A percentile compares a stretch with the other conserved stretches of the same genome.
phyloP scores from a whole-genome alignment of 2,797 vertebrate genomes.

The Anisognathus igniventris region DNA sequence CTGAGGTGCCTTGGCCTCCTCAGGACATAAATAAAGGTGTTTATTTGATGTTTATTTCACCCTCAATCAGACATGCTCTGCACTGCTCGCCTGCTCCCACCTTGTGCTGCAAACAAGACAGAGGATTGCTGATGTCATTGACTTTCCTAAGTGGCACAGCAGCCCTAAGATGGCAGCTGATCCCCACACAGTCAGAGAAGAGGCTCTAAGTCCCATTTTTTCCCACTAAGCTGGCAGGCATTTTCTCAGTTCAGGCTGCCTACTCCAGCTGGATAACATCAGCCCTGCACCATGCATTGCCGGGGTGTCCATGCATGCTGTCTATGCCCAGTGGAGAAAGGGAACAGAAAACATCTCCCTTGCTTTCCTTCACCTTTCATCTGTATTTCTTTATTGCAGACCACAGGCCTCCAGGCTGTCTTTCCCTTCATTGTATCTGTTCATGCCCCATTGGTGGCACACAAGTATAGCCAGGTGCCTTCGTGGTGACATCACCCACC shows the following conservation, averaged over 20 bases:
- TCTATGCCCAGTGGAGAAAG: neutral
- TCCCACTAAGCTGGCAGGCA: neutral
- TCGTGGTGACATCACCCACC: fast-evolving
- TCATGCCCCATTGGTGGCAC: neutral
- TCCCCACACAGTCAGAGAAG: fast-evolving
- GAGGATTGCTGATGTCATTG: neutral
- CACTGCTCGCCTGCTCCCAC: neutral
- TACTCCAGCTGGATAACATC: neutral
- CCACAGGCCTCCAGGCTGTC: neutral
- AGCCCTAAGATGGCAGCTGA: neutral
- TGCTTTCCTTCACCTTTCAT: neutral
- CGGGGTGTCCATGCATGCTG: fast-evolving
- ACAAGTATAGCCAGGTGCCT: neutral
- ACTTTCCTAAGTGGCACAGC: neutral
- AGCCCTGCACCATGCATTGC: fast-evolving
- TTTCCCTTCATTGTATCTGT: neutral
- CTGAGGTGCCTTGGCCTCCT: neutral
- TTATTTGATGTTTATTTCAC: neutral
- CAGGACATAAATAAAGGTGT: neutral
- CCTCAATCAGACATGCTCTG: fast-evolving
- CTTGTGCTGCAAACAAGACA: neutral
- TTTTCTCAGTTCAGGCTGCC: neutral
- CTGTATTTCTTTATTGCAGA: neutral
- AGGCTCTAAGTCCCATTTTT: neutral
- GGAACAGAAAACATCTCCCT: neutral